These are phyloP conservation scores for Chironomus tentans DNA, from an alignment of 2,888 invertebrate species.

Conservation along the genomic window DNA sequence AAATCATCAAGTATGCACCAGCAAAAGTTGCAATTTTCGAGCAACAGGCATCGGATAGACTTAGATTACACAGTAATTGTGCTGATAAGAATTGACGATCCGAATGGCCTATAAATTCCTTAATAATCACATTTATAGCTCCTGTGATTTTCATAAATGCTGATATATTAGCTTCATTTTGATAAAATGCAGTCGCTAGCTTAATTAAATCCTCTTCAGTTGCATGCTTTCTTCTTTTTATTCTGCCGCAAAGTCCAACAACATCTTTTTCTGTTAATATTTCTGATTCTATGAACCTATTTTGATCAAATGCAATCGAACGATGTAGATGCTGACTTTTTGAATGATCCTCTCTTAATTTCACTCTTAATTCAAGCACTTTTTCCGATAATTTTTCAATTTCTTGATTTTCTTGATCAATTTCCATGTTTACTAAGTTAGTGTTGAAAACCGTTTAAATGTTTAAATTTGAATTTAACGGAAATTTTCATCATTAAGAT, in stretches of 20 bases:
- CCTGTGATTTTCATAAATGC: constrained; percentile 37
- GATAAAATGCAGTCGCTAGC: constrained; percentile 38
- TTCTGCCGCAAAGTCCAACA: constrained; percentile 34
- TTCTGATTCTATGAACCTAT: constrained; percentile 6
- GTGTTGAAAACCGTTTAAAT: no score
- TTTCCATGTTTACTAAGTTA: no score
- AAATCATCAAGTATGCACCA: constrained; percentile 38
- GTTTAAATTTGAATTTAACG: no score
- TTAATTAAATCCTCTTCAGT: constrained; percentile 37
- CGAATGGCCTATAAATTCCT: constrained; percentile 37
- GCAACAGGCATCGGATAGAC: constrained; percentile 35
- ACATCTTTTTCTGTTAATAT: constrained; percentile 34
- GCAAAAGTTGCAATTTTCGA: constrained; percentile 36
- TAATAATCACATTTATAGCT: constrained; percentile 37
- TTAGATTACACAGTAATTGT: constrained; percentile 39
- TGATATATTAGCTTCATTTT: constrained; percentile 36
- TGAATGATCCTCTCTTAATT: neutral
- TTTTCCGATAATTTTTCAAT: neutral
- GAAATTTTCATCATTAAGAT: no score
- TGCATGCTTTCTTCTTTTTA: constrained; percentile 39
- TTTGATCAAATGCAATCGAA: neutral
- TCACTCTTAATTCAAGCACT: neutral
- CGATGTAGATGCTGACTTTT: neutral
- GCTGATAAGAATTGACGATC: constrained; percentile 33
- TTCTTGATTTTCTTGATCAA: neutral